Base-by-base conservation (phyloP, 2,797 vertebrate genomes). In the Syngnathus acus region DNA sequence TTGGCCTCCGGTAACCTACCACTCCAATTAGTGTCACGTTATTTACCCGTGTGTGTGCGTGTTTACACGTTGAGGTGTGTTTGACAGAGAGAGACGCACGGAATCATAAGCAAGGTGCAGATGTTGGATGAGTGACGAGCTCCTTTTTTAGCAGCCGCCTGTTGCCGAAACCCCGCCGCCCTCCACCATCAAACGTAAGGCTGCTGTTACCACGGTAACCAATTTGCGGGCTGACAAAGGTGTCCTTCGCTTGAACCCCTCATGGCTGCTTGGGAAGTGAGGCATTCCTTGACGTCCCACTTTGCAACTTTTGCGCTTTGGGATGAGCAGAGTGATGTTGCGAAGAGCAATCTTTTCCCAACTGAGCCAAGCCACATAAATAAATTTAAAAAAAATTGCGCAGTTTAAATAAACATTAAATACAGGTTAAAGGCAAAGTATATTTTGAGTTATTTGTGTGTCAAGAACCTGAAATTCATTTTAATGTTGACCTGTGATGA, bases 131-230 rank as follows among this genome's bases (percentile, higher is more conserved):
- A 62, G 40, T 16, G 21, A 43, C 45, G 60, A 62, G 40, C 60
- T 23, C 39, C 11, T 62, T 62, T 62, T 62, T 45, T n/a, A 23
- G n/a, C 59, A 61, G 40, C 8, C 59, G 19, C 13, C 58, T 60
- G 4, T 16, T 40, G 1, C 58, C 10, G 5, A 14, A 10, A 11
- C 17, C 9, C 57, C 8, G 17, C 2, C 10, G 4, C 9, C 19
- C 13, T 13, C 16, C 32, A 13, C 17, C 38, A 6, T 2, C n/a
- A 39, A n/a, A 10, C n/a, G 10, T 42, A n/a, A 61, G 17, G 39
- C 39, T 61, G 38, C 39, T 61, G 58, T 61, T 42, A 21, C 58
- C 58, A 42, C 4, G 39, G 58, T 61, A 61, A 61, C 58, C 10
- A 5, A 42, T 61, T 61, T 42, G 19, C 38, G 1, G 37, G 9